Evolutionary conservation across 2,797 vertebrate genomes (phyloP), one percentile per base, ranked within the genome.

Genomic region (Phoeniculus purpureus): DNA sequence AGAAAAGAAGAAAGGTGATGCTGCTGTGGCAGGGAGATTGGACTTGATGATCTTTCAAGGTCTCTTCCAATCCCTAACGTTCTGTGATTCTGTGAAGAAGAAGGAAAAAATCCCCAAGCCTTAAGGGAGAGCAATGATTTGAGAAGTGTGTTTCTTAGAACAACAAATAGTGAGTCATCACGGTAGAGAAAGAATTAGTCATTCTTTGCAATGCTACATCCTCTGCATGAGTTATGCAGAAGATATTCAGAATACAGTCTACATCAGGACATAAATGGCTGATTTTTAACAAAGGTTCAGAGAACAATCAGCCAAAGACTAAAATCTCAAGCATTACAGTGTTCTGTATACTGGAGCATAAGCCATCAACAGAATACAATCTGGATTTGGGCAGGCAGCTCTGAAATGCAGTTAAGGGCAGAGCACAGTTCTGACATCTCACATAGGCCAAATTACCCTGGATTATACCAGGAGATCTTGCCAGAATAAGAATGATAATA

Each of bases 151-250:
- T 91, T 96, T 95, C 94, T 96, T 92, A 87, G 87, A 95, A 89
- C 66, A 96, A 93, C 82, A 96, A 94, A 93, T 74, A 92, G 32
- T 96, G 96, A 96, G 85, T 97, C 96, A 96, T 80, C 90, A 80
- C 78, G 87, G 94, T 60, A 84, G 67, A 95, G 85, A 94, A 95
- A 93, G 76, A 94, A 96, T 96, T 96, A 96, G 91, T 97, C 96
- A 97, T 93, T 94, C 85, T 88, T 94, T 85, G 83, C 76, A 83
- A 84, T 1, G 26, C 58, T 90, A 74, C 67, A 50, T 82, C 60
- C 56, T 87, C 88, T 95, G 78, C 81, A 67, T 92, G 91, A 95
- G 64, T 90, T 96, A 81, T 32, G 47, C 83, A 92, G 85, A 93
- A 95, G 64, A 48, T 68, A 92, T 58, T 73, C 60, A 79, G 76